Base-by-base conservation (phyloP, 1,140 invertebrate species). In the Chrysomallon squamiferum region DNA sequence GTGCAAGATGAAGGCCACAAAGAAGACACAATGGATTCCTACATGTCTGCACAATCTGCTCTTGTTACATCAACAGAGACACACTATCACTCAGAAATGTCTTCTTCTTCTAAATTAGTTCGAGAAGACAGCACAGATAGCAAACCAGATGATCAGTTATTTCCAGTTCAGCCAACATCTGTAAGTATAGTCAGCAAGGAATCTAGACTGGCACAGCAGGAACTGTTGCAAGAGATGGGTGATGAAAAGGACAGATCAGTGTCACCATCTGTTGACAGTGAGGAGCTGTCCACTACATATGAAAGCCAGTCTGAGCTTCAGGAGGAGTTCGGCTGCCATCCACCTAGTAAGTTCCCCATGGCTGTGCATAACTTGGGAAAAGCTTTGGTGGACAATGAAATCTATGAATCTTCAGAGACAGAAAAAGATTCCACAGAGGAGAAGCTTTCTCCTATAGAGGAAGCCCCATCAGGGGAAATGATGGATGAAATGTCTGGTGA, bases 351-450 rank as follows among this genome's bases (percentile, higher is more conserved):
- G 60, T 81, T 77, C 56, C 78, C 78, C 4, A 73, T 81, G 70
- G 75, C 74, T 65, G 72, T 80, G 27, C 75, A 74, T 9, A 70
- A 62, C 41, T 35, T 76, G 49, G 77, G 78, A 1, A 81, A 80
- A 68, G 54, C 70, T n/a, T 59, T 77, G 2, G 72, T 73, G 25
- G 79, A 81, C 56, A 80, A 79, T 77, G 80, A 79, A 61, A 75
- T 79, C 1, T 78, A 78, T 68, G 80, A 80, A 60, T 80, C 78
- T 20, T 81, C 76, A 25, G 78, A 80, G 66, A 78, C 77, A 41
- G 79, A 79, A 50, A 72, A 71, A 65, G 79, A 81, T 62, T 80
- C 79, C n/a, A 77, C 77, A 18, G 80, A 78, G 58, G 79, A 80
- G 63, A 77, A 80, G 52, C 60, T 80, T 20, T 79, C 77, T n/a